Percentiles rank a stretch among this genome's conserved stretches.
Evolutionary conservation across 2,113 vertebrate species (phyloP).

Genomic region (Prionailurus bengalensis): DNA sequence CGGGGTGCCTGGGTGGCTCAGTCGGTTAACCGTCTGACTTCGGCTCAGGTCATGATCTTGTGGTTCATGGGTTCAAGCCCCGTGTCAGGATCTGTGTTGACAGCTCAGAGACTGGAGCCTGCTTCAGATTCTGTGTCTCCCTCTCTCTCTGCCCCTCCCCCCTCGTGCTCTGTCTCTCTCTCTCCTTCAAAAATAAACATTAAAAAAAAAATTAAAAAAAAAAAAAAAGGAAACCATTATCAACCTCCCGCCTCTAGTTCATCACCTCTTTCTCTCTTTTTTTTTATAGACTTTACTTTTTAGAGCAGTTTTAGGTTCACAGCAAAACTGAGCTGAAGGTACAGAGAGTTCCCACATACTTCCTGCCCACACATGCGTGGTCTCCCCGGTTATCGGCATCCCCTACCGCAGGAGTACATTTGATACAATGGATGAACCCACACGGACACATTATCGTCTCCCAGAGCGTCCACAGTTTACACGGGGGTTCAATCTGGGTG

Average conservation of each 20-base stretch:
- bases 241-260: not conserved
- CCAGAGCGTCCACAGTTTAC: not conserved
- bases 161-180: too few relatives aligned
- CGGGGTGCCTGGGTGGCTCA: too few relatives aligned
- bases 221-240: not conserved
- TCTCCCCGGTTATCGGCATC: too few relatives aligned
- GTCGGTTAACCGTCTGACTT: too few relatives aligned
- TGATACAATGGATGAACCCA: not conserved
- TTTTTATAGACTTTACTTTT: not conserved
- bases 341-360: not conserved
- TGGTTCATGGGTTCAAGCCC: too few relatives aligned
- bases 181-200: too few relatives aligned
- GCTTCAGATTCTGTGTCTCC: too few relatives aligned
- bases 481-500: not conserved
- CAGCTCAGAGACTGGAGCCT: too few relatives aligned
- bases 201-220: too few relatives aligned
- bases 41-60: too few relatives aligned
- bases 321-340: not conserved
- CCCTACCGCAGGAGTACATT: not conserved
- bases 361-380: not conserved
- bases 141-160: too few relatives aligned
- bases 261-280: not conserved
- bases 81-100: too few relatives aligned
- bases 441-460: fast-evolving
- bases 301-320: not conserved